Evolutionary conservation across 2,113 vertebrate genomes (phyloP).

Genomic region (Arothron firmamentum): DNA sequence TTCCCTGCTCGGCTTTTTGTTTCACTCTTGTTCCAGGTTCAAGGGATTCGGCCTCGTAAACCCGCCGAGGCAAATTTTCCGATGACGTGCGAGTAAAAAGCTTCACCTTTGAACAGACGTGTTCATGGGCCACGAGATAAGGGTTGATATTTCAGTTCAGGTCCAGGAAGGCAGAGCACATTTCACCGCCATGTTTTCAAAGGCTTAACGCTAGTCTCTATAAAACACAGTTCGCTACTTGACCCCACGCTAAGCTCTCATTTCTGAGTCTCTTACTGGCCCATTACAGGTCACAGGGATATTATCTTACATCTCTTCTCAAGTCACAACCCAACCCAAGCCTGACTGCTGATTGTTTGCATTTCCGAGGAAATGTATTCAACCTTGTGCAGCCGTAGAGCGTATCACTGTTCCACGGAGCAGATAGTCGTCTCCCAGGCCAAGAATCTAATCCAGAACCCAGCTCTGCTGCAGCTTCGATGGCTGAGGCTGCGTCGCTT

Average conservation of each 20-base stretch:
- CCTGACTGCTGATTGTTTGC: neutral
- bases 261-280: conserved; percentile 19
- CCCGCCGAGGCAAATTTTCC: too few relatives aligned
- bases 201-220: neutral
- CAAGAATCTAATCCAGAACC: too few relatives aligned
- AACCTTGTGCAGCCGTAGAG: too few relatives aligned
- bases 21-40: conserved; percentile 13
- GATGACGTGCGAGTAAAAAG: too few relatives aligned
- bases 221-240: neutral
- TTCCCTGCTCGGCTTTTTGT: conserved; percentile 6
- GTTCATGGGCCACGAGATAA: too few relatives aligned
- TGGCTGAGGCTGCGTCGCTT: neutral
- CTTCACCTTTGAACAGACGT: conserved; percentile 1
- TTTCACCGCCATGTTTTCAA: neutral
- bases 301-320: conserved; percentile 49
- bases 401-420: too few relatives aligned
- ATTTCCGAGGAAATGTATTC: neutral
- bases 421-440: too few relatives aligned
- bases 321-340: neutral
- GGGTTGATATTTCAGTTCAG: too few relatives aligned
- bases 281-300: conserved; percentile 50
- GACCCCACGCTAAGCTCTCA: conserved; percentile 7
- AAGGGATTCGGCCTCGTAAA: neutral
- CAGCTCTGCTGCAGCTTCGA: too few relatives aligned
- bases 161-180: neutral